A percentile compares a stretch with the other conserved stretches of the same genome.
phyloP scores from a whole-genome alignment of 2,888 invertebrate species.

The Malthinus flaveolus region DNA sequence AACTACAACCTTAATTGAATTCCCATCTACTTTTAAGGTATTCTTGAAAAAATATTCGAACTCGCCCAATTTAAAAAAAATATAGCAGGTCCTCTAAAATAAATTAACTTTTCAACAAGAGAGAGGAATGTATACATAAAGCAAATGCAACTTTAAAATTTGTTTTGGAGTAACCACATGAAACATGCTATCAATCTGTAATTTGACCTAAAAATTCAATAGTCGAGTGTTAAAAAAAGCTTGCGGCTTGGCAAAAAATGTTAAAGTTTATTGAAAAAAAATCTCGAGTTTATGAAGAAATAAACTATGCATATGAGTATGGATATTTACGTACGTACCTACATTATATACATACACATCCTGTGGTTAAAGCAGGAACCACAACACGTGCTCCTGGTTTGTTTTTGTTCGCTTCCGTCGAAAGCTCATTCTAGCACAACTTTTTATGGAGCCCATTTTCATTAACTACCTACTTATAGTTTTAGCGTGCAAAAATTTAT shows the following conservation, averaged over 20 bases:
- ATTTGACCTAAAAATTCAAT: background rate
- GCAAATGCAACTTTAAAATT: no score
- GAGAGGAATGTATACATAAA: no score
- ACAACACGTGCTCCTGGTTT: constrained; percentile 48
- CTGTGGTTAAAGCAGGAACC: constrained; percentile 34
- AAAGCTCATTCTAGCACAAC: constrained; percentile 26
- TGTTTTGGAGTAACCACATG: no score
- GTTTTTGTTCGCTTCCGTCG: constrained; percentile 45
- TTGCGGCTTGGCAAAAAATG: constrained; percentile 14
- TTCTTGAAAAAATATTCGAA: no score
- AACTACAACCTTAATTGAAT: no score
- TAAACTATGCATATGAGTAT: constrained; percentile 2
- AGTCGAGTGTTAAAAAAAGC: constrained; percentile 12
- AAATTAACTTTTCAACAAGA: no score
- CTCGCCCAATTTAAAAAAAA: no score
- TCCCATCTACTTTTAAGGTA: no score
- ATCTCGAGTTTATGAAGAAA: background rate
- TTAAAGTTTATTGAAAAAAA: background rate
- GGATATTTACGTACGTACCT: constrained; percentile 4
- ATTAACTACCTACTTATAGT: constrained; percentile 23
- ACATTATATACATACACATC: constrained; percentile 30
- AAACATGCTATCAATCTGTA: background rate
- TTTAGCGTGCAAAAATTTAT: constrained; percentile 8
- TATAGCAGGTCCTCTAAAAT: no score
- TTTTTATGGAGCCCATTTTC: constrained; percentile 25